phyloP scores from a whole-genome alignment of 2,797 vertebrate genomes.

The Clamator glandarius region DNA sequence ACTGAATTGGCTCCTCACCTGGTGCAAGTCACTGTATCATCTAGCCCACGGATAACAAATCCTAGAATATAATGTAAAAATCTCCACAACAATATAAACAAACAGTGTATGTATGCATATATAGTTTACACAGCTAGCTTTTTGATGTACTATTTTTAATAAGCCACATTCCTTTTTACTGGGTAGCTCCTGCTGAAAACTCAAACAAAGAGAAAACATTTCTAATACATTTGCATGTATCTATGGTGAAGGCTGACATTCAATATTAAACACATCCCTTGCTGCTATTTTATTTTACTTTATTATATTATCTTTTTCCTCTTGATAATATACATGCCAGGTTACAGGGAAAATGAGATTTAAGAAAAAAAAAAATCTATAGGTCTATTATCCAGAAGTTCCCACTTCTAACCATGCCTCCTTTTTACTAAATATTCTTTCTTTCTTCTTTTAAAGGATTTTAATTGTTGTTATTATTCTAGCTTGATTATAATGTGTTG shows the following conservation, averaged over 20 bases:
- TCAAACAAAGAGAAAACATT: neutral
- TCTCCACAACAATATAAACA: neutral
- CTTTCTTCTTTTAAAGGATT: neutral
- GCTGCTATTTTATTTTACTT: neutral
- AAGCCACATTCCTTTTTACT: neutral
- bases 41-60: neutral
- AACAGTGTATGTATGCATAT: neutral
- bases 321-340: neutral
- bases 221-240: neutral
- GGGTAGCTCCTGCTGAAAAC: neutral
- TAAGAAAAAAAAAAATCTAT: neutral
- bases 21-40: neutral
- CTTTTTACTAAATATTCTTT: neutral
- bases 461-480: neutral
- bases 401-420: neutral
- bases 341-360: neutral
- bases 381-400: neutral
- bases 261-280: neutral
- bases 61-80: neutral
- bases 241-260: neutral
- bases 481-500: neutral
- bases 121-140: neutral
- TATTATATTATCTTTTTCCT: neutral
- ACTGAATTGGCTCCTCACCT: neutral
- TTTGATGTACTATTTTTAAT: neutral